Conservation (phyloP, 2,113 vertebrate species). For the Trichomycterus rosablanca region DNA sequence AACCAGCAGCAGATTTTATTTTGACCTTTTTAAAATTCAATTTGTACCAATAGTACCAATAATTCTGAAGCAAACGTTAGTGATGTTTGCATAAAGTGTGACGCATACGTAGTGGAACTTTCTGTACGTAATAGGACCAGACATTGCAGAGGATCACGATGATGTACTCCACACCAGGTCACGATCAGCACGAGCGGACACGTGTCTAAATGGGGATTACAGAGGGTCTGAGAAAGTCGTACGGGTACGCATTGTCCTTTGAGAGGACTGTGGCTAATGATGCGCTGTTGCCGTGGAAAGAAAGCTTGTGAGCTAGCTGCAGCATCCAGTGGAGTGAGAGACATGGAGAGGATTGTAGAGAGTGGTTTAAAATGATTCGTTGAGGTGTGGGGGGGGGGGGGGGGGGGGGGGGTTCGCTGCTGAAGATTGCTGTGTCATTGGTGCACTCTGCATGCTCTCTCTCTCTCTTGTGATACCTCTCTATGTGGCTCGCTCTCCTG, state of each 20-base stretch:
- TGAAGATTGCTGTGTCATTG: slow-evolving; percentile 71
- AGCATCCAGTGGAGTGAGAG: neutral
- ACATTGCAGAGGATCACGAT: neutral
- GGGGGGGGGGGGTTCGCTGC: slow-evolving; percentile 6
- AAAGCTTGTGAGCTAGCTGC: slow-evolving; percentile 18
- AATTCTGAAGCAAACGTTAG: no score
- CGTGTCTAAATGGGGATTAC: no score
- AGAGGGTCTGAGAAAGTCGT: no score
- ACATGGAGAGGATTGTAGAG: neutral
- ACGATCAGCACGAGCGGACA: no score
- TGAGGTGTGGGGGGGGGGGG: neutral
- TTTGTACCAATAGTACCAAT: no score
- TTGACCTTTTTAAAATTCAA: no score
- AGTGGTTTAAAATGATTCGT: neutral
- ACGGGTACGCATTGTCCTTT: neutral
- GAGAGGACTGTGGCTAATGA: neutral
- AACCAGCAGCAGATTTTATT: no score
- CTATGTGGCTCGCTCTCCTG: slow-evolving; percentile 8
- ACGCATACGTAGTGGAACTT: no score
- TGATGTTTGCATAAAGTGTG: no score
- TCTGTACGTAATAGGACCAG: no score
- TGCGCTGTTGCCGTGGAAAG: slow-evolving; percentile 1
- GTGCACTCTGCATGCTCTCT: slow-evolving; percentile 49
- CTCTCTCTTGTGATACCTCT: slow-evolving; percentile 15
- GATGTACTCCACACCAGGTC: neutral